Conservation (phyloP, 2,888 invertebrate species). For the Ischnus inquisitorius region DNA sequence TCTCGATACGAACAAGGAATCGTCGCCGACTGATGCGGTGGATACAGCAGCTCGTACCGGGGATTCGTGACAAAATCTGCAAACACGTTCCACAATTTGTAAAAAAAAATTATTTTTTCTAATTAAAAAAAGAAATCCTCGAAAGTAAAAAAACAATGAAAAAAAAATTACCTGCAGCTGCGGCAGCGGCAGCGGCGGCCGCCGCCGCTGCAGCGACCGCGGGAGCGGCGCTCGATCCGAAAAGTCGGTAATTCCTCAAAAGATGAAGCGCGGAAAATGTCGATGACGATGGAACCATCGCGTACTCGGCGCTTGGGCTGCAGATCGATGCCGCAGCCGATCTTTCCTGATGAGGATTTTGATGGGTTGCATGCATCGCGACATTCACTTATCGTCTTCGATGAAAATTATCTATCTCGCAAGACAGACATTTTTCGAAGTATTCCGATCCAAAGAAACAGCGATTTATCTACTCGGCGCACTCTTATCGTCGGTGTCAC, state of each 20-base stretch:
- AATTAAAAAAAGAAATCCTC: neutral
- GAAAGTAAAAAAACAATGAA: neutral
- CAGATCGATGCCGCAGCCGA: slow-evolving; percentile 42
- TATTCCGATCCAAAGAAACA: neutral
- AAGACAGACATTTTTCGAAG: neutral
- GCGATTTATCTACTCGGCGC: neutral
- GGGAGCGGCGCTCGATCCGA: slow-evolving; percentile 88
- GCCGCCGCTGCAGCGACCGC: slow-evolving; percentile 73
- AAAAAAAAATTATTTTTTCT: neutral
- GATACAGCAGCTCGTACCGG: slow-evolving; percentile 62
- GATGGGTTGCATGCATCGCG: slow-evolving; percentile 60
- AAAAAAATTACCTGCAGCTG: slow-evolving; percentile 66
- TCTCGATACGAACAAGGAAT: slow-evolving; percentile 56
- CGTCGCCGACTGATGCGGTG: slow-evolving; percentile 50
- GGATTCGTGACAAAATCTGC: slow-evolving; percentile 68
- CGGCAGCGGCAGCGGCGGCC: slow-evolving; percentile 73
- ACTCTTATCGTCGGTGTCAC: neutral
- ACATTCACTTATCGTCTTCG: neutral
- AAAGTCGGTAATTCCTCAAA: slow-evolving; percentile 89
- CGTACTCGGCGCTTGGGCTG: slow-evolving; percentile 51
- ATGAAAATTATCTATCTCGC: neutral
- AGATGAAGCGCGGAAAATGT: slow-evolving; percentile 88
- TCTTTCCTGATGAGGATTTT: slow-evolving; percentile 52
- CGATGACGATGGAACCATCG: slow-evolving; percentile 57
- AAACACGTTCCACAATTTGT: neutral